A percentile compares a stretch with the other conserved stretches of the same genome.
Evolutionary conservation across 2,797 vertebrate species (phyloP).

Genomic region (Scyliorhinus canicula): DNA sequence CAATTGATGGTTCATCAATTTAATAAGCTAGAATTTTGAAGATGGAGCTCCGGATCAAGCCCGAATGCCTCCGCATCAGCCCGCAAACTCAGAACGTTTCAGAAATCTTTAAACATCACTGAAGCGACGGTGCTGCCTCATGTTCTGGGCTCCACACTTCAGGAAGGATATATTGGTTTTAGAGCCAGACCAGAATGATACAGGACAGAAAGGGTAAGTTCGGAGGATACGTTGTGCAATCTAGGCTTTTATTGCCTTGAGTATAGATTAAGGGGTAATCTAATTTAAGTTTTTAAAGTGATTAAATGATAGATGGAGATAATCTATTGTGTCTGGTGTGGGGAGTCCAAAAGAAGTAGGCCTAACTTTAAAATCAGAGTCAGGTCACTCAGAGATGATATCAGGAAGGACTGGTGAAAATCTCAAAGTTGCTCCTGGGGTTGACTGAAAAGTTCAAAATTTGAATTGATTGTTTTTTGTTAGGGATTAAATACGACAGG

Average conservation of each 20-base stretch:
- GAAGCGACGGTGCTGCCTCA: neutral
- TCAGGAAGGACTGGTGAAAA: neutral
- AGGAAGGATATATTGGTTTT: neutral
- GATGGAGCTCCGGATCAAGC: too few species aligned
- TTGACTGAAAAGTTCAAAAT: neutral
- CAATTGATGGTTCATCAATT: too few species aligned
- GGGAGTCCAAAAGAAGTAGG: neutral
- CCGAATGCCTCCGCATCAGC: too few species aligned
- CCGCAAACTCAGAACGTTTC: too few species aligned
- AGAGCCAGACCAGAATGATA: neutral
- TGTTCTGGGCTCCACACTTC: neutral
- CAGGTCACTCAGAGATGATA: neutral
- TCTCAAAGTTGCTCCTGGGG: neutral
- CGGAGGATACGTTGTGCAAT: neutral
- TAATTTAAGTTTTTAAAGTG: neutral
- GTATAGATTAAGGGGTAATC: neutral
- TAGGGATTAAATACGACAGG: neutral
- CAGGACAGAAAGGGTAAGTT: neutral
- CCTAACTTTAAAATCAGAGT: neutral
- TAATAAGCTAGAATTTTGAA: too few species aligned
- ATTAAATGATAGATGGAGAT: neutral
- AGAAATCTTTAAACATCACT: too few species aligned
- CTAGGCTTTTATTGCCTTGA: neutral
- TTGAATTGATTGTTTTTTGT: neutral
- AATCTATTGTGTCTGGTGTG: neutral